These are phyloP conservation scores for Drosophila koepferae DNA, from an alignment of 2,888 invertebrate genomes.

Conservation along the genomic window DNA sequence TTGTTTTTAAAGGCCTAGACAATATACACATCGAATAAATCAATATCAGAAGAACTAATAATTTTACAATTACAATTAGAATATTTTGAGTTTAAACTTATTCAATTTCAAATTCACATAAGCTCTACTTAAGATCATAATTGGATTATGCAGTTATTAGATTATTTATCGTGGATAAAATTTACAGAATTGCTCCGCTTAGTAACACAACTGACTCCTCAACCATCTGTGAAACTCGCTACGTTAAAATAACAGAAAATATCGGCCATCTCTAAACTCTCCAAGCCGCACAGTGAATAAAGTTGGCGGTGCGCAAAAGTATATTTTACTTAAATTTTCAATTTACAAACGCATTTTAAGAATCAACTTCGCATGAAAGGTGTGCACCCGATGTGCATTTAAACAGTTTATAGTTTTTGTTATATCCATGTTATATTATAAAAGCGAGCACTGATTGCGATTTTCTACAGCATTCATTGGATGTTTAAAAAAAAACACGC, in stretches of 20 bases:
- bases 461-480: conserved; percentile 28
- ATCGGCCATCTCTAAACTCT: conserved; percentile 39
- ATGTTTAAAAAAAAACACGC: conserved; percentile 62
- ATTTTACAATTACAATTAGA: not conserved
- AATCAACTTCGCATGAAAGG: conserved; percentile 19
- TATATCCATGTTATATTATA: conserved; percentile 18
- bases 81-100: not conserved
- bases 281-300: conserved; percentile 45
- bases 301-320: conserved; percentile 69
- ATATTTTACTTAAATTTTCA: conserved; percentile 54
- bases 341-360: conserved; percentile 39
- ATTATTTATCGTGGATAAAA: not conserved
- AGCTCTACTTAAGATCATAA: not conserved
- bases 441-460: conserved; percentile 4
- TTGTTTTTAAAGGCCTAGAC: not conserved
- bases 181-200: conserved; percentile 30
- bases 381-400: conserved; percentile 8
- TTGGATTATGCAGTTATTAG: not conserved
- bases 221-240: not conserved
- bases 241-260: conserved; percentile 5
- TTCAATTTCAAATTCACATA: not conserved
- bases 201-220: conserved; percentile 11
- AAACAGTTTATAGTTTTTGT: conserved; percentile 8
- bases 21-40: not conserved
- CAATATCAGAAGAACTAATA: not conserved